Percentiles rank a stretch among this genome's conserved stretches.
phyloP scores from a whole-genome alignment of 2,113 vertebrate species.

The Felis chaus region DNA sequence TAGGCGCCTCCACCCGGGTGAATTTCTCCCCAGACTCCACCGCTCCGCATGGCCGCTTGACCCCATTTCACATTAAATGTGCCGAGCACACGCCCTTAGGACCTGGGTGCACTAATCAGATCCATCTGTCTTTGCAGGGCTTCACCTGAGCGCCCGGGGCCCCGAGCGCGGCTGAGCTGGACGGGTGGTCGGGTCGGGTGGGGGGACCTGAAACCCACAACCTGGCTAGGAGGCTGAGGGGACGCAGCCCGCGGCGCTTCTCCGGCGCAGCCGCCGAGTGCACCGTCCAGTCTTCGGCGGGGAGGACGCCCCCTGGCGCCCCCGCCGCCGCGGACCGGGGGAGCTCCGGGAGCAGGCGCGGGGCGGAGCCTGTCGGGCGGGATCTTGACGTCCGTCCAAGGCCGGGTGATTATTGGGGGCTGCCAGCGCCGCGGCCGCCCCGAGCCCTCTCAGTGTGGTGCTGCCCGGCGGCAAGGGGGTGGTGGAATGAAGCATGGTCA shows the following conservation, averaged over 20 bases:
- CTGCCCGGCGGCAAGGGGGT: background rate
- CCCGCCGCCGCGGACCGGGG: background rate
- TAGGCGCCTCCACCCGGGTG: background rate
- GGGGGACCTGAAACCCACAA: rapidly evolving
- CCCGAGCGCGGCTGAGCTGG: background rate
- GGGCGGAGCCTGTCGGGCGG: background rate
- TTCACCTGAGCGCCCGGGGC: background rate
- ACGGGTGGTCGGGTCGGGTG: background rate
- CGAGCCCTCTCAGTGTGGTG: background rate
- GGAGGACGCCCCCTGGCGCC: slow-evolving; percentile 49
- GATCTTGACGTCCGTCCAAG: background rate
- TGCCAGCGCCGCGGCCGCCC: background rate
- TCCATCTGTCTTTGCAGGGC: background rate
- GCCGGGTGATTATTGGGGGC: background rate
- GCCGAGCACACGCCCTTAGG: background rate
- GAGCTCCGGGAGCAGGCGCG: background rate
- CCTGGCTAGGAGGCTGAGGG: rapidly evolving
- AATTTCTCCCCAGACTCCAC: background rate
- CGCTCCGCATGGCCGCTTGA: background rate
- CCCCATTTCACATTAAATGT: slow-evolving; percentile 30
- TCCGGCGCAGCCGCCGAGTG: rapidly evolving
- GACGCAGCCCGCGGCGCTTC: background rate
- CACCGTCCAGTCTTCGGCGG: background rate
- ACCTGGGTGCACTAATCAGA: background rate
- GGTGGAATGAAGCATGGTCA: slow-evolving; percentile 20